Base-by-base conservation (phyloP, 2,797 vertebrate genomes). In the Crax fasciolata region DNA sequence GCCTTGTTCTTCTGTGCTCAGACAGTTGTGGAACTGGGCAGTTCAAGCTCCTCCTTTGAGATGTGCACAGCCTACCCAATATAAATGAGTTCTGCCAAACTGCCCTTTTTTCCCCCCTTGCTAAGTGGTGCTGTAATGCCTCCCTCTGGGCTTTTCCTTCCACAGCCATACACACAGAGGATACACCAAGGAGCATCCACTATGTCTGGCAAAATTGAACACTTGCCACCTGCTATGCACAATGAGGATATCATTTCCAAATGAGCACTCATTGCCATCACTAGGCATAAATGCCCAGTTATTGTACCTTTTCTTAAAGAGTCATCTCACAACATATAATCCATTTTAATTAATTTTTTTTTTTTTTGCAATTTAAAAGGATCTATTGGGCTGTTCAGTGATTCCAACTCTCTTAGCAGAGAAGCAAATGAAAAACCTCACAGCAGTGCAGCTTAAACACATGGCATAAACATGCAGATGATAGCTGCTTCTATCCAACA, bases 281-380 rank as follows among this genome's bases (percentile, higher is more conserved):
- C 13, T 15, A 8, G 54, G 46, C 25, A 58, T 25, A 59, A 88
- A 90, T 5, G 20, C 24, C 78, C 30, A 17, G 10, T 39, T 61
- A 76, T 1, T 51, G 46, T 46, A 84, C 27, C 46, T 70, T 52
- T 32, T 41, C 70, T 66, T 66, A 30, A 88, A 70, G 39, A 39
- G 52, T 57, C 39, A 35, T 84, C 57, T 90, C 59, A 75, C 48
- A 79, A 76, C 11, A 46, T 23, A 84, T 25, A 90, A 94, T 82
- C 67, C 41, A 71, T 44, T 79, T 76, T 62, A 77, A 90, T 87
- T 80, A 80, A 87, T 61, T 93, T 55, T 17, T 67, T 90, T 94
- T 52, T 18, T 70, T 91, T 67, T 75, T 90, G 38, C 39, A 19
- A 12, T 87, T 83, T 87, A 38, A 55, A 85, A 72, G 58, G 51